Percentiles rank a stretch among this genome's conserved stretches.
phyloP scores from a whole-genome alignment of 1,140 invertebrate species.

The Hyposmocoma kahamanoa region DNA sequence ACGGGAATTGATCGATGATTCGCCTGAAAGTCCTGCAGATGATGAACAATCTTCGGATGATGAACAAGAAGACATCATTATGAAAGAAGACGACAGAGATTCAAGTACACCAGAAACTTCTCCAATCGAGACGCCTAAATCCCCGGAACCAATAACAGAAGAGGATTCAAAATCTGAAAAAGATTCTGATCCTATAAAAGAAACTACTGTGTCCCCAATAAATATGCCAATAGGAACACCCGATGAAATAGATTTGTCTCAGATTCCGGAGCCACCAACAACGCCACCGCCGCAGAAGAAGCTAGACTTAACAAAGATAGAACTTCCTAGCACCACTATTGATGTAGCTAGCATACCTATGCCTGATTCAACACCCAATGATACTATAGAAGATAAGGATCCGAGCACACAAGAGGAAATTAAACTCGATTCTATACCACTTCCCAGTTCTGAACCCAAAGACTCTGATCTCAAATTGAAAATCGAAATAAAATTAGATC shows the following conservation, averaged over 20 bases:
- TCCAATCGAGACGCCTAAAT: slow-evolving; percentile 1
- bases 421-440: slow-evolving; percentile 32
- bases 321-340: not conserved
- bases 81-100: slow-evolving; percentile 46
- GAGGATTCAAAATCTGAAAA: too few relatives aligned
- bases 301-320: slow-evolving; percentile 1
- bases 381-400: slow-evolving; percentile 5
- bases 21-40: slow-evolving; percentile 67
- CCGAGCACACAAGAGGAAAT: slow-evolving; percentile 27
- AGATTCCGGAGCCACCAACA: slow-evolving; percentile 36
- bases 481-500: slow-evolving; percentile 37
- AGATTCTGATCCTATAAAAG: too few relatives aligned
- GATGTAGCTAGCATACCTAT: not conserved
- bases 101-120: slow-evolving; percentile 19
- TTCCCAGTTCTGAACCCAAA: slow-evolving; percentile 41
- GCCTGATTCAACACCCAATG: not conserved
- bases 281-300: slow-evolving; percentile 37
- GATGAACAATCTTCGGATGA: slow-evolving; percentile 75
- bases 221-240: not conserved
- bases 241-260: not conserved
- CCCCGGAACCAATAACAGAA: slow-evolving; percentile 20
- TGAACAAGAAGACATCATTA: slow-evolving; percentile 70
- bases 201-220: not conserved
- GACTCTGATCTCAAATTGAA: slow-evolving; percentile 37
- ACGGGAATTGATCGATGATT: slow-evolving; percentile 67